A percentile compares a stretch with the other conserved stretches of the same genome.
Conservation (phyloP, 37 sponge, comb jelly and placozoan species). For the Axinella damicornis region DNA sequence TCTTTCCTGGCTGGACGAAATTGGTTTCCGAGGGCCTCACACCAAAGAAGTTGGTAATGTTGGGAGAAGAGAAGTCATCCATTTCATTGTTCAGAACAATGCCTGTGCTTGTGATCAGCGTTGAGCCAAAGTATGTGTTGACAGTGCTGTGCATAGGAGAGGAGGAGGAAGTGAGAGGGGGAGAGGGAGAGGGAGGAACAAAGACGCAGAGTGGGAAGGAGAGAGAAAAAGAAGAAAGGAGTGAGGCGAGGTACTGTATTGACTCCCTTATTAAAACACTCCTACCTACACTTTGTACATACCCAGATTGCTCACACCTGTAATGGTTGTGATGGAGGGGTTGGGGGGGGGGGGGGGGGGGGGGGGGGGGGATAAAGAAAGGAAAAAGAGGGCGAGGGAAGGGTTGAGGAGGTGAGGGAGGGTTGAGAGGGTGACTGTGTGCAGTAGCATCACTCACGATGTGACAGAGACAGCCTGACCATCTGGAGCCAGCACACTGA, state of each 20-base stretch:
- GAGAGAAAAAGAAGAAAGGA: no score
- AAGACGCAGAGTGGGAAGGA: no score
- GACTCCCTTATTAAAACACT: no score
- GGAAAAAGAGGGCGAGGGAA: no score
- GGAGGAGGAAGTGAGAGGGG: background rate
- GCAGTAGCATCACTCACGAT: conserved; percentile 30
- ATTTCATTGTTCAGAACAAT: conserved; percentile 95
- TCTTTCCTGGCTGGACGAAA: conserved; percentile 78
- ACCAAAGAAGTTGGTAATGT: conserved; percentile 72
- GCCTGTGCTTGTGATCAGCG: conserved; percentile 77
- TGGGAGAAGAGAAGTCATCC: conserved; percentile 94
- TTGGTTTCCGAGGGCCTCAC: conserved; percentile 71
- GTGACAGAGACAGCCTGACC: conserved; percentile 92
- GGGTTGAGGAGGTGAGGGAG: no score
- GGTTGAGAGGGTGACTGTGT: no score
- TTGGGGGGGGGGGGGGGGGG: no score
- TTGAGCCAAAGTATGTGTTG: conserved; percentile 87
- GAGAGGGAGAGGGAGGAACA: no score
- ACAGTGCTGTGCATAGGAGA: conserved; percentile 62
- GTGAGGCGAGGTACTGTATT: no score
- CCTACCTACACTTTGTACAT: no score
- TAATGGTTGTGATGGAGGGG: no score
- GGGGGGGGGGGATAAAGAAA: background rate
- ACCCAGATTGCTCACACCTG: no score
- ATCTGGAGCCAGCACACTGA: conserved; percentile 72